phyloP scores from a whole-genome alignment of 2,113 vertebrate genomes.

The Scolopax mira region DNA sequence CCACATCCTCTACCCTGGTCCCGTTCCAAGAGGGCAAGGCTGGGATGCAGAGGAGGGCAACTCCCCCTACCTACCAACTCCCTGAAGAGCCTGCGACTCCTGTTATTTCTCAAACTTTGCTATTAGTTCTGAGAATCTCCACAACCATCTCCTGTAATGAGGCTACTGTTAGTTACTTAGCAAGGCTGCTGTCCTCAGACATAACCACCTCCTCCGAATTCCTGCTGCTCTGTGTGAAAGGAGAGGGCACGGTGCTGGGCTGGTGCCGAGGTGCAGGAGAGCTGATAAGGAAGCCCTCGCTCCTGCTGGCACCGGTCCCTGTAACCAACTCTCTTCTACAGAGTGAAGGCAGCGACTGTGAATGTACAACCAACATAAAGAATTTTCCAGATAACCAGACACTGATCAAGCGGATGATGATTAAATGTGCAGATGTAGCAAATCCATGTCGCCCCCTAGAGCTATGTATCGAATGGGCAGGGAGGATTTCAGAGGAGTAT shows the following conservation, averaged over 20 bases:
- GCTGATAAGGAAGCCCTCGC: fast-evolving
- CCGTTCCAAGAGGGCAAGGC: background rate
- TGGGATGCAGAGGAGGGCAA: background rate
- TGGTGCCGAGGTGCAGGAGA: background rate
- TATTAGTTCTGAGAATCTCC: background rate
- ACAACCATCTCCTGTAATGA: background rate
- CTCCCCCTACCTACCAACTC: no score
- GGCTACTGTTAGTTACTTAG: background rate
- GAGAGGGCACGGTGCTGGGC: background rate
- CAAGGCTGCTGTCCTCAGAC: background rate
- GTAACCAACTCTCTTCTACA: conserved; percentile 60
- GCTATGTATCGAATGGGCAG: conserved; percentile 95
- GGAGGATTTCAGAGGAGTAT: conserved; percentile 95
- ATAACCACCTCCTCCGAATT: background rate
- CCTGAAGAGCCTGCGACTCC: background rate
- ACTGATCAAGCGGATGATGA: conserved; percentile 96
- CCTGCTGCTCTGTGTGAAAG: background rate
- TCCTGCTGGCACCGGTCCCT: background rate
- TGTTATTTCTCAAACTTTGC: background rate
- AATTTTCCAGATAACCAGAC: conserved; percentile 93
- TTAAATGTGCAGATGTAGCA: conserved; percentile 95
- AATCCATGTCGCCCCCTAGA: conserved; percentile 93
- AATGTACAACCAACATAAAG: conserved; percentile 78
- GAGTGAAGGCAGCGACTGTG: conserved; percentile 82
- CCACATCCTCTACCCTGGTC: fast-evolving